phyloP scores from a whole-genome alignment of 2,888 invertebrate genomes.

The Cosmopolites sordidus region DNA sequence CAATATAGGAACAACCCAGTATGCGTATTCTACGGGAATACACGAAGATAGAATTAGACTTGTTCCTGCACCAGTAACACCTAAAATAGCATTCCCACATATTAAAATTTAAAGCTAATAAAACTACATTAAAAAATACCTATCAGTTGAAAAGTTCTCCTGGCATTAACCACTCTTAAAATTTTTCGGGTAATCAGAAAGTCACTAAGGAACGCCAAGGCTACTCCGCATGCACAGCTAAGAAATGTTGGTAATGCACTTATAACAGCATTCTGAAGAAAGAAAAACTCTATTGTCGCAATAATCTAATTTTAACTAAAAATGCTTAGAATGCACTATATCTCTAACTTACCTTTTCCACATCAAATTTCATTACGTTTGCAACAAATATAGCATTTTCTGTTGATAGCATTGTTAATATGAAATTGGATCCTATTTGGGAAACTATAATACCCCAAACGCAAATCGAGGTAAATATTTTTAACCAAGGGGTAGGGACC shows the following conservation, averaged over 20 bases:
- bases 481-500: constrained; percentile 5
- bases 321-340: too few relatives aligned
- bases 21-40: neutral
- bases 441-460: constrained; percentile 4
- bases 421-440: neutral
- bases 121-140: neutral
- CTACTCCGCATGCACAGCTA: neutral
- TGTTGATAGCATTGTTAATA: neutral
- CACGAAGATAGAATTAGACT: neutral
- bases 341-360: neutral
- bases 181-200: neutral
- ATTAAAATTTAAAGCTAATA: too few relatives aligned
- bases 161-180: neutral
- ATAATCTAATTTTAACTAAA: neutral
- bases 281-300: too few relatives aligned
- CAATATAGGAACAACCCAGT: neutral
- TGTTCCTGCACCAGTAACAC: neutral
- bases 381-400: constrained; percentile 1
- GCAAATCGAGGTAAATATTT: constrained; percentile 2
- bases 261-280: neutral
- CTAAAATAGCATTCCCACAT: neutral
- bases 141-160: neutral
- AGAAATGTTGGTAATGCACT: neutral
- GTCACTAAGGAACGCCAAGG: neutral
- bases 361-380: neutral